phyloP scores from a whole-genome alignment of 2,113 vertebrate species.

The Rhipidura dahli region DNA sequence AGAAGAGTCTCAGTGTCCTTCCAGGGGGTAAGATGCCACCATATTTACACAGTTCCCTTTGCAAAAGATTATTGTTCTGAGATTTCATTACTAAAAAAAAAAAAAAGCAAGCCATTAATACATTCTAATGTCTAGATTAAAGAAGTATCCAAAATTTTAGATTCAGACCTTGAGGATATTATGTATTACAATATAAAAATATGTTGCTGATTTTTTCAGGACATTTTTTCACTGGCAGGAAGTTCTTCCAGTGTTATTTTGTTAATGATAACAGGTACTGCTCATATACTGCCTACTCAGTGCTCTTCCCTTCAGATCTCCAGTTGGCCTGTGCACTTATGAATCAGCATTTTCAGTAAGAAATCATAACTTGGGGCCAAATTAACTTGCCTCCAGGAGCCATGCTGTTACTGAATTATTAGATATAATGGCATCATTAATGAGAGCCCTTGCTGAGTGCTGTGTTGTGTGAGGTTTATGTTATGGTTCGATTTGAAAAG shows the following conservation, averaged over 20 bases:
- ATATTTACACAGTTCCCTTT: not conserved
- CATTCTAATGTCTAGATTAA: not conserved
- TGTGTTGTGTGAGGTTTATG: constrained; percentile 12
- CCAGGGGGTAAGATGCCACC: not conserved
- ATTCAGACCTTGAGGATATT: not conserved
- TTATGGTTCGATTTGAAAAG: constrained; percentile 46
- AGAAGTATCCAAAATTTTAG: not conserved
- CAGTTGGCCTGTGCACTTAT: not conserved
- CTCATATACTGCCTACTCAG: not conserved
- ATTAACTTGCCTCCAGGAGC: constrained; percentile 22
- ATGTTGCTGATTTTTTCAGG: not conserved
- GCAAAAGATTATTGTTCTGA: not conserved
- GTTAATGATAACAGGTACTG: not conserved
- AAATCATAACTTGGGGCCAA: not conserved
- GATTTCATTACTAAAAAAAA: rapidly evolving
- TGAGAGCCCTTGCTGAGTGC: not conserved
- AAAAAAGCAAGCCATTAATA: not conserved
- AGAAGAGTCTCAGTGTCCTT: not conserved
- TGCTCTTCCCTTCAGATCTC: not conserved
- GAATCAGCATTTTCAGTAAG: not conserved
- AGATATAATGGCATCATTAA: constrained; percentile 3
- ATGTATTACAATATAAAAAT: not conserved
- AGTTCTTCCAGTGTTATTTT: not conserved
- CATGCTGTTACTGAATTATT: not conserved
- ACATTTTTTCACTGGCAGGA: not conserved